Conservation (phyloP, 1,140 invertebrate genomes). For the Hycleus cichorii region DNA sequence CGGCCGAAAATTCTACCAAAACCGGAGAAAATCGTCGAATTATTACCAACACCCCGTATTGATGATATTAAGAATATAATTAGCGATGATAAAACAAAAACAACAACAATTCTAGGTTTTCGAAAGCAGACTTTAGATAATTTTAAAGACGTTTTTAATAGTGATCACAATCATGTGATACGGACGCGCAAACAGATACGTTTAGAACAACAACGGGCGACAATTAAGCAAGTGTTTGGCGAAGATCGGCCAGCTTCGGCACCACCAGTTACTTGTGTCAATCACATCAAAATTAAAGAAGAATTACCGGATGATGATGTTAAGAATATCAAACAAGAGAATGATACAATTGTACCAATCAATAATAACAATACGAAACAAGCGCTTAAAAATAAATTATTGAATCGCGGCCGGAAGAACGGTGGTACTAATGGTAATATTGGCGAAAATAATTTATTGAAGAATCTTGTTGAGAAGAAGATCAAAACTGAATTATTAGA, state of each 20-base stretch:
- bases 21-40: conserved; percentile 48
- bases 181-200: conserved; percentile 69
- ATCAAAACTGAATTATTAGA: conserved; percentile 27
- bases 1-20: conserved; percentile 47
- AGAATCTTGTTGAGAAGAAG: conserved; percentile 23
- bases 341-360: background rate
- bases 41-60: conserved; percentile 48
- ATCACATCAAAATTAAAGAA: conserved; percentile 29
- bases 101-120: conserved; percentile 51
- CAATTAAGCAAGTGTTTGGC: conserved; percentile 72
- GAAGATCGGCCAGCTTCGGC: conserved; percentile 59
- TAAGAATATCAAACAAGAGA: conserved; percentile 24
- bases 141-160: conserved; percentile 58
- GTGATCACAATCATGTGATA: conserved; percentile 54
- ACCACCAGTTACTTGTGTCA: conserved; percentile 45
- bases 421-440: background rate
- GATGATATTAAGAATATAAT: conserved; percentile 36
- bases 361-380: conserved; percentile 20
- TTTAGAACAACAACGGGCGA: conserved; percentile 65
- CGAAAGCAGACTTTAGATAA: conserved; percentile 62
- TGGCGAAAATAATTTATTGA: conserved; percentile 16
- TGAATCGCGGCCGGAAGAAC: conserved; percentile 16
- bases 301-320: conserved; percentile 20
- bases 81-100: conserved; percentile 43
- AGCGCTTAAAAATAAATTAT: conserved; percentile 20